Evolutionary conservation across 2,888 invertebrate genomes (phyloP).

Genomic region (Dynastes maya): DNA sequence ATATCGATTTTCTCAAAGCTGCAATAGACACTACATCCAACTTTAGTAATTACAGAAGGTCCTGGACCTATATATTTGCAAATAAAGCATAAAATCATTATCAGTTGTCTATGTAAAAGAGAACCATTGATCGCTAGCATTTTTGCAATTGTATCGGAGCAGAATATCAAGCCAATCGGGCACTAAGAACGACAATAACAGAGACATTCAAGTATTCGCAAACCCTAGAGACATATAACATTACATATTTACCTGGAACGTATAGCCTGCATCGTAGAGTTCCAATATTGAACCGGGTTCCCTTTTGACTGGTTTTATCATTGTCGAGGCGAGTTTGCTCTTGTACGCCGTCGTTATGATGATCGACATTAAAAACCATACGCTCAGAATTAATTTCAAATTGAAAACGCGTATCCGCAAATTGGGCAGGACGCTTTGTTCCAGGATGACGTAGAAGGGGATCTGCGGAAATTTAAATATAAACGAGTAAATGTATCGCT

Average conservation of each 20-base stretch:
- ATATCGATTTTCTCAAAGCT: too few relatives aligned
- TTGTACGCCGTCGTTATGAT: conserved; percentile 59
- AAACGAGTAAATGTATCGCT: neutral
- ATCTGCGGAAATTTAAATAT: conserved; percentile 29
- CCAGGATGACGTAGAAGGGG: conserved; percentile 42
- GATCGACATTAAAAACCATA: conserved; percentile 54
- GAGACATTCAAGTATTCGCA: too few relatives aligned
- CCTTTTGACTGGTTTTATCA: conserved; percentile 55
- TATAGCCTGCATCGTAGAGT: conserved; percentile 46
- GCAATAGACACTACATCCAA: too few relatives aligned
- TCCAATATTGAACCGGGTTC: conserved; percentile 55
- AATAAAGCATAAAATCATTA: too few relatives aligned
- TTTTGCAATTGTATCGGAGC: too few relatives aligned
- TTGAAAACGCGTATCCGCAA: conserved; percentile 30
- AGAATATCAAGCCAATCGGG: too few relatives aligned
- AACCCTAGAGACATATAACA: neutral
- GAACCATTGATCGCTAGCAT: too few relatives aligned
- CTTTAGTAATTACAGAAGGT: too few relatives aligned
- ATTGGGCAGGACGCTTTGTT: conserved; percentile 43
- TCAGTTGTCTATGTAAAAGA: too few relatives aligned
- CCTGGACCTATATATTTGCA: too few relatives aligned
- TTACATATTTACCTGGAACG: conserved; percentile 42
- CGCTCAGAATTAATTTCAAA: conserved; percentile 42
- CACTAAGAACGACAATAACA: too few relatives aligned
- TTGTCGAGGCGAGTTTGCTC: conserved; percentile 58